These are phyloP conservation scores for Sabatieria punctata DNA, from an alignment of 2,888 invertebrate genomes.

Conservation along the genomic window DNA sequence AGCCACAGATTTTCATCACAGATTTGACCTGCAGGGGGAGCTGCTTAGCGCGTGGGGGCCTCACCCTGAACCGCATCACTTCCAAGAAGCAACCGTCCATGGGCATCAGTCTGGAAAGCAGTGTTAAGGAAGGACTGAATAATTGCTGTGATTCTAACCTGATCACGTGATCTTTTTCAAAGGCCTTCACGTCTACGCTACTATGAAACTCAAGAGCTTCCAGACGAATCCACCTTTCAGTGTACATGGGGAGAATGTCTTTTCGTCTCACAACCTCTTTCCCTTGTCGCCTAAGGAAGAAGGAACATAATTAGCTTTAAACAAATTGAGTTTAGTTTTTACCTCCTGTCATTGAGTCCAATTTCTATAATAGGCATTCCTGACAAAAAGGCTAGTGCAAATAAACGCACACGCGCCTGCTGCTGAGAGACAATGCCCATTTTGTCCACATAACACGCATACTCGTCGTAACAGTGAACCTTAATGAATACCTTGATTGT, in stretches of 20 bases:
- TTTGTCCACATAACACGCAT: conserved; percentile 40
- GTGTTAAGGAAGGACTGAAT: too few relatives aligned
- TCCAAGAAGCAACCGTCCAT: conserved; percentile 30
- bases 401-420: conserved; percentile 78
- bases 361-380: conserved; percentile 91
- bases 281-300: conserved; percentile 66
- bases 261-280: conserved; percentile 84
- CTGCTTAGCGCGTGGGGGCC: conserved; percentile 86
- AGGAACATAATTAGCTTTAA: not conserved
- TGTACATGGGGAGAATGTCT: conserved; percentile 46
- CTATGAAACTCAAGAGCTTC: conserved; percentile 88
- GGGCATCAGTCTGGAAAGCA: conserved; percentile 17
- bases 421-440: conserved; percentile 64
- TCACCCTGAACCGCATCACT: conserved; percentile 67
- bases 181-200: conserved; percentile 53
- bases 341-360: conserved; percentile 67
- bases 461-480: conserved; percentile 31
- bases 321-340: not conserved
- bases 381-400: conserved; percentile 88
- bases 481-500: conserved; percentile 9
- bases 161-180: conserved; percentile 44
- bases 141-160: conserved; percentile 27
- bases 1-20: conserved; percentile 37
- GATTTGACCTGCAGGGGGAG: conserved; percentile 85
- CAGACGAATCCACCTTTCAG: conserved; percentile 96